Conservation (phyloP, 2,888 invertebrate genomes). For the Electrophaes corylata region DNA sequence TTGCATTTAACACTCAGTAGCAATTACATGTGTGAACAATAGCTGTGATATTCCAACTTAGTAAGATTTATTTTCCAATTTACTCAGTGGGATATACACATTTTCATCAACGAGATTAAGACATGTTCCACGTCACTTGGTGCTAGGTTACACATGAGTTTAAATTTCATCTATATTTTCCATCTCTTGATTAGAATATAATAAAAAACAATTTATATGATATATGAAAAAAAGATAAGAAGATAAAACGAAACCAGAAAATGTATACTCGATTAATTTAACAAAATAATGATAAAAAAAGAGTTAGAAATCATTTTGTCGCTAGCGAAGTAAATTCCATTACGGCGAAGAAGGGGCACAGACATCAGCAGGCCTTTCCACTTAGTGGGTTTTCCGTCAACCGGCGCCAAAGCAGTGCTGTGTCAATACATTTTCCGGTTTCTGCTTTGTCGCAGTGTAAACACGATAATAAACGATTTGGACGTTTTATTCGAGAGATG, state of each 20-base stretch:
- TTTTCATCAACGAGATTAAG: constrained; percentile 5
- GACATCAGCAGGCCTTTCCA: constrained; percentile 57
- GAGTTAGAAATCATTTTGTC: constrained; percentile 43
- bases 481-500: constrained; percentile 19
- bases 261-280: neutral
- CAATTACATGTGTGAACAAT: constrained; percentile 41
- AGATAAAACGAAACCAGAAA: neutral
- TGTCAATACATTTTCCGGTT: constrained; percentile 45
- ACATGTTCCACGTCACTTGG: constrained; percentile 6
- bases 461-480: constrained; percentile 22
- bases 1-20: constrained; percentile 43
- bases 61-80: constrained; percentile 6
- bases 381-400: constrained; percentile 58
- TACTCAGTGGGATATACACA: constrained; percentile 3
- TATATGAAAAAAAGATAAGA: neutral
- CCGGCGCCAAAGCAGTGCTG: constrained; percentile 45
- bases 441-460: constrained; percentile 28
- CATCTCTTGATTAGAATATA: neutral
- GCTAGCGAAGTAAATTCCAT: constrained; percentile 61
- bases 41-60: constrained; percentile 31
- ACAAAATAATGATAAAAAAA: constrained; percentile 30
- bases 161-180: neutral
- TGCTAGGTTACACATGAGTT: neutral
- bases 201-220: neutral
- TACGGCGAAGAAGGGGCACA: constrained; percentile 51